These are phyloP conservation scores for Thecocarcelia acutangulata DNA, from an alignment of 2,888 invertebrate genomes.

Conservation along the genomic window DNA sequence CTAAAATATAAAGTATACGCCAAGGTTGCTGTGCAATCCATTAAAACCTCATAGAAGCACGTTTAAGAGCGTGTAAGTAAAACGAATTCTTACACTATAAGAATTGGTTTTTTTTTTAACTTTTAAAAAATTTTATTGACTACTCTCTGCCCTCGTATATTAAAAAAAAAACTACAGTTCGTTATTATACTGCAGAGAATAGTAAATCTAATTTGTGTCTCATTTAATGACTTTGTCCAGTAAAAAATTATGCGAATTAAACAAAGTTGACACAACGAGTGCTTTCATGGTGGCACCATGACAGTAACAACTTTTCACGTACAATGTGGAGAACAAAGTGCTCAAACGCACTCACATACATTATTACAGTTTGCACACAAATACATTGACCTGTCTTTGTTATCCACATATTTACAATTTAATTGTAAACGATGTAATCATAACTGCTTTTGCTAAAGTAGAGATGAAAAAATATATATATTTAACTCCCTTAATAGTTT, in stretches of 20 bases:
- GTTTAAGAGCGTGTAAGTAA: no score
- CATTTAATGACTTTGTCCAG: conserved; percentile 79
- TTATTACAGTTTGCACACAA: conserved; percentile 2
- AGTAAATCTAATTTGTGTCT: conserved; percentile 80
- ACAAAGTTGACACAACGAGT: conserved; percentile 73
- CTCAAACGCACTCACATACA: neutral
- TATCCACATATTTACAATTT: conserved; percentile 59
- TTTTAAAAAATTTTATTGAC: no score
- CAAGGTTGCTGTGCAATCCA: no score
- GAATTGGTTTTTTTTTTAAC: no score
- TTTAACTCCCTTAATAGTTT: conserved; percentile 3
- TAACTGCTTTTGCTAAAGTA: conserved; percentile 41
- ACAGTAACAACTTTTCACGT: conserved; percentile 48
- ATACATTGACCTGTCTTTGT: neutral
- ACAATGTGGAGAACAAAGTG: conserved; percentile 21
- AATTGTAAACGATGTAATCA: conserved; percentile 65
- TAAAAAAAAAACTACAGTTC: conserved; percentile 33
- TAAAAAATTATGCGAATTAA: conserved; percentile 71
- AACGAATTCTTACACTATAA: no score
- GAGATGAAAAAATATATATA: conserved; percentile 2
- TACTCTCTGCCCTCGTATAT: neutral
- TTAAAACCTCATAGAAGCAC: no score
- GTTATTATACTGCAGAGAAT: conserved; percentile 64
- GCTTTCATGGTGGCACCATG: conserved; percentile 57
- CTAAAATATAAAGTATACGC: no score